Conservation (phyloP, 2,113 vertebrate genomes). For the Pithys albifrons region DNA sequence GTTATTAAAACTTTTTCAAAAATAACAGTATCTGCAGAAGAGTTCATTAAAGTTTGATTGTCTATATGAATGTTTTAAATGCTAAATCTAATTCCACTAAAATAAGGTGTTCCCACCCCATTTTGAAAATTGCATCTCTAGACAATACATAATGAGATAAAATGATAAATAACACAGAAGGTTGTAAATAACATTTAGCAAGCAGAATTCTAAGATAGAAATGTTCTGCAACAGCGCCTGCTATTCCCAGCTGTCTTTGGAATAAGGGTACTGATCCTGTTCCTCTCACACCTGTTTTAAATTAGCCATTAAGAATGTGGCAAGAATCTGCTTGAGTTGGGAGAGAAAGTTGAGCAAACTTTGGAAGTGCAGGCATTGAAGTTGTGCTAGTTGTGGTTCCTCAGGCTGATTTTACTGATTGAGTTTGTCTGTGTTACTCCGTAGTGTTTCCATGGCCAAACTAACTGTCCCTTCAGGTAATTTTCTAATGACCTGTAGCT, state of each 20-base stretch:
- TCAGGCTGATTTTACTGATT: neutral
- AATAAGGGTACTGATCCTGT: neutral
- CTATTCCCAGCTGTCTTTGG: slow-evolving; percentile 34
- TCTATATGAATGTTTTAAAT: slow-evolving; percentile 64
- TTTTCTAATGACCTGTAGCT: neutral
- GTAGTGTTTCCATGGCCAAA: neutral
- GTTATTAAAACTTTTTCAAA: slow-evolving; percentile 79
- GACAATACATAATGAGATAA: slow-evolving; percentile 70
- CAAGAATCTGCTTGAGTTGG: neutral
- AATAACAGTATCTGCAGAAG: slow-evolving; percentile 46
- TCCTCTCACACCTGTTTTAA: slow-evolving; percentile 29
- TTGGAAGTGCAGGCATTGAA: neutral
- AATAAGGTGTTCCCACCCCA: slow-evolving; percentile 65
- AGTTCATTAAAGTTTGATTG: slow-evolving; percentile 72
- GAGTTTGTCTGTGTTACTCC: neutral
- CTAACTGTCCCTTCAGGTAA: neutral
- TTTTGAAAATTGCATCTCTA: slow-evolving; percentile 70
- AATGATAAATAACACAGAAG: slow-evolving; percentile 67
- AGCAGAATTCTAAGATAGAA: slow-evolving; percentile 56
- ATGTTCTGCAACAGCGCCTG: slow-evolving; percentile 36
- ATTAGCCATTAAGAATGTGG: neutral
- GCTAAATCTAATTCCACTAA: slow-evolving; percentile 69
- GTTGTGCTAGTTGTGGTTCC: neutral
- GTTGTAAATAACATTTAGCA: slow-evolving; percentile 68
- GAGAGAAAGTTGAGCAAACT: neutral